Evolutionary conservation across 2,797 vertebrate species (phyloP), one percentile per base, ranked within the genome.

Genomic region (Aselliscus stoliczkanus): DNA sequence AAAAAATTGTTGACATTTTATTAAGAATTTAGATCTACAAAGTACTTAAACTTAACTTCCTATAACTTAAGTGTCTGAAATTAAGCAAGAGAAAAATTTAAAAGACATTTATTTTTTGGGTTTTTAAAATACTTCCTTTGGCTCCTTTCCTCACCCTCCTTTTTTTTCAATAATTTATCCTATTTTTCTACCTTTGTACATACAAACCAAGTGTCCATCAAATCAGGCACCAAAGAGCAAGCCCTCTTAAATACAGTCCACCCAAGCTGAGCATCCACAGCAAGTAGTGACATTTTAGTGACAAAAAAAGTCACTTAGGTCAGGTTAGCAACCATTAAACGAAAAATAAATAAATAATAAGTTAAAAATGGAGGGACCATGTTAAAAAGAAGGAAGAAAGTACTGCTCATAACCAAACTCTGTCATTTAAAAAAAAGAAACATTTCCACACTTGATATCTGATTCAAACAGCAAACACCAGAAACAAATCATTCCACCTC

Each of bases 291-390:
- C 42, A 72, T 96, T 94, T 54, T 54, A 54, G 20, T 54, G 52
- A 96, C 70, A 94, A 96, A 97, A 93, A 79, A 93, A 87, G 20
- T 73, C 10, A 67, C 58, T 84, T 85, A 72, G 67, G 64, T 98
- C 50, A 96, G 56, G 95, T 29, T 77, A 95, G 73, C 58, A 85
- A 62, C 39, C 56, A 88, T 90, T 90, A 96, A 98, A 97, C 96
- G 97, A 97, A 97, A 98, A 97, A 90, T 52, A 94, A 95, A 93
- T 72, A 95, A 96, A 96, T 73, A 88, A 34, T 69, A 90, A 88
- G 39, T 92, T 79, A 86, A 96, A 95, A 95, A 94, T n/a, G 92
- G 58, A 88, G 37, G 3, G 47, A 93, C 89, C 70, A 52, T 90
- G 64, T 86, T 94, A 56, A 93, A 96, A 95, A 1, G 50, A 95